phyloP scores from a whole-genome alignment of 2,113 vertebrate genomes.

The Archilochus colubris region DNA sequence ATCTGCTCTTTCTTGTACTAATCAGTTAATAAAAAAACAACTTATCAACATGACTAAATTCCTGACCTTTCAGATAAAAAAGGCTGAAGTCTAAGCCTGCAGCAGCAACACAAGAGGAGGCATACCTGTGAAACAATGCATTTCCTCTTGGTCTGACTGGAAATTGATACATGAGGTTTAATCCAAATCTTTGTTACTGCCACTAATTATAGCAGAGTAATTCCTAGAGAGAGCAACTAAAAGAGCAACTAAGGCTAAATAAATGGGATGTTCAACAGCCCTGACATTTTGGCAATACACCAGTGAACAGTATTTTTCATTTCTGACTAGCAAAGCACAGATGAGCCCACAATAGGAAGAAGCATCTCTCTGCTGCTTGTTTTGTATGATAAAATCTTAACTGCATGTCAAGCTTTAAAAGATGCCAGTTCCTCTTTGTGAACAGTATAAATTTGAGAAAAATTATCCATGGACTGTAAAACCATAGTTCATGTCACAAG shows the following conservation, averaged over 20 bases:
- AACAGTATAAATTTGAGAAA: background rate
- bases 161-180: rapidly evolving
- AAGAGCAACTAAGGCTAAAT: background rate
- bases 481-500: background rate
- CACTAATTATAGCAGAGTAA: background rate
- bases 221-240: background rate
- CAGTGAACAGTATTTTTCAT: background rate
- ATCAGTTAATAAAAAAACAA: background rate
- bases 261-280: background rate
- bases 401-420: background rate
- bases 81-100: background rate
- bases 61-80: background rate
- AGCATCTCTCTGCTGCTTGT: background rate
- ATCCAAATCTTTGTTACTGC: background rate
- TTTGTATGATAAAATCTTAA: background rate
- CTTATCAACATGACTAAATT: background rate
- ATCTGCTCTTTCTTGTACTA: background rate
- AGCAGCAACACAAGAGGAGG: background rate
- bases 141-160: background rate
- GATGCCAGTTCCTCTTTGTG: background rate
- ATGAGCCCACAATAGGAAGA: background rate
- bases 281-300: background rate
- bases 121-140: background rate
- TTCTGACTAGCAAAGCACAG: background rate
- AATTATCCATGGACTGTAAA: background rate